Evolutionary conservation across 2,113 vertebrate genomes (phyloP).

Genomic region (Thamnaconus septentrionalis): DNA sequence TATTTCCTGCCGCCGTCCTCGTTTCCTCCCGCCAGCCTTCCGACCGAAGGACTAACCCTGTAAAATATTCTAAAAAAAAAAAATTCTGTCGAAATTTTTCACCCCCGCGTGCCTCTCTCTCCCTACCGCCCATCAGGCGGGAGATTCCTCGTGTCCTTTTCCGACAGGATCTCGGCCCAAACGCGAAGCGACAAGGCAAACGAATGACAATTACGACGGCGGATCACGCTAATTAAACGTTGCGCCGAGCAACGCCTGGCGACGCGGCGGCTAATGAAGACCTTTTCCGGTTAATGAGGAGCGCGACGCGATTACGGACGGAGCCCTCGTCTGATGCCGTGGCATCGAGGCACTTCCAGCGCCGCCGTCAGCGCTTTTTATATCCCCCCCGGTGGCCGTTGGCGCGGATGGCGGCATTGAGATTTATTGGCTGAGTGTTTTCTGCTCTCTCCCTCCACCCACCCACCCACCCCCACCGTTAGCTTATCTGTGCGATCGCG

Average conservation of each 20-base stretch:
- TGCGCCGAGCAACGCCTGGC: slow-evolving; percentile 43
- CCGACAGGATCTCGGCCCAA: slow-evolving; percentile 43
- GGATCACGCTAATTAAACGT: slow-evolving; percentile 67
- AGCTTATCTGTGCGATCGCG: slow-evolving; percentile 53
- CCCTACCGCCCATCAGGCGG: too few species aligned
- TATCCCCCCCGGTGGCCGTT: slow-evolving; percentile 55
- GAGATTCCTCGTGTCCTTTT: neutral
- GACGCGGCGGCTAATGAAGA: slow-evolving; percentile 58
- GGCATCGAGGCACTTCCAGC: slow-evolving; percentile 18
- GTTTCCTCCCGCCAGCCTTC: too few species aligned
- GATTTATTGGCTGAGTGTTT: slow-evolving; percentile 52
- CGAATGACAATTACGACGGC: slow-evolving; percentile 62
- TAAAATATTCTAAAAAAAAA: too few species aligned
- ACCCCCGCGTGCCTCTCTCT: too few species aligned
- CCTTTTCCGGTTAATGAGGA: slow-evolving; percentile 65
- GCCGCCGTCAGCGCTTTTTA: slow-evolving; percentile 47
- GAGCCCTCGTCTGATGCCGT: slow-evolving; percentile 50
- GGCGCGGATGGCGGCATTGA: slow-evolving; percentile 49
- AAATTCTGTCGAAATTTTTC: too few species aligned
- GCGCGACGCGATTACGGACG: slow-evolving; percentile 57
- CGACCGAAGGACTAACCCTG: too few species aligned
- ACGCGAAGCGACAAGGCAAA: slow-evolving; percentile 68
- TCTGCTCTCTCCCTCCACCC: slow-evolving; percentile 26
- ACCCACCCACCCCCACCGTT: neutral
- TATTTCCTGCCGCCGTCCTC: too few species aligned